Conservation (phyloP, 2,113 vertebrate species). For the Equus quagga region DNA sequence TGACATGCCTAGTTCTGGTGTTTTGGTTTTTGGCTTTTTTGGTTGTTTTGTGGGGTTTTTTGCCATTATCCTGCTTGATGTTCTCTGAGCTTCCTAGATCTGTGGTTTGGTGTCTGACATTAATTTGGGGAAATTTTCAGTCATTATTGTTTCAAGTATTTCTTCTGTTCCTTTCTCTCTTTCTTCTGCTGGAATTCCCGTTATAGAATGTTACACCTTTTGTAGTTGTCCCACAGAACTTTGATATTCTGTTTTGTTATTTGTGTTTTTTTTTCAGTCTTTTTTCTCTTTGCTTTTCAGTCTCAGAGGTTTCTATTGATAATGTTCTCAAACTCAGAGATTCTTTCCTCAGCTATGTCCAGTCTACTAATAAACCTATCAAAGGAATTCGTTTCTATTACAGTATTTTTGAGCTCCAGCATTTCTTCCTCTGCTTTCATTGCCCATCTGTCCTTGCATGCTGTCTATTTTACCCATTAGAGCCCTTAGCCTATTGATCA, state of each 20-base stretch:
- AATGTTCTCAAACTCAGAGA: not conserved
- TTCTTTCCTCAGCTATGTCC: not conserved
- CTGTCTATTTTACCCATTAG: not conserved
- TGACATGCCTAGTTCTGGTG: not conserved
- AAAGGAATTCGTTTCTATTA: not conserved
- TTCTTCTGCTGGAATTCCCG: not conserved
- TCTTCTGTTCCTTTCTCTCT: not conserved
- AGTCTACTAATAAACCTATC: not conserved
- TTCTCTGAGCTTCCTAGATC: not conserved
- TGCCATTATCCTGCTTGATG: not conserved
- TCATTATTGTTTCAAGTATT: not conserved
- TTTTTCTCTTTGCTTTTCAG: not conserved
- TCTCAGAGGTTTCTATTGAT: not conserved
- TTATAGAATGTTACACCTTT: too few species aligned
- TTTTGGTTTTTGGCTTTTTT: not conserved
- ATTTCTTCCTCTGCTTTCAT: not conserved
- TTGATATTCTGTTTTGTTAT: not conserved
- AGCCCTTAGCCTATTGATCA: not conserved
- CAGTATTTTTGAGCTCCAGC: not conserved
- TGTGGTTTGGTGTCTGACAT: not conserved
- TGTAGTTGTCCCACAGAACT: not conserved
- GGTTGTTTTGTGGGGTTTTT: not conserved
- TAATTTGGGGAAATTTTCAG: not conserved
- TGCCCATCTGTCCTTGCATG: not conserved
- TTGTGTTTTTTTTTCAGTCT: not conserved